Percentiles rank a stretch among this genome's conserved stretches.
Conservation (phyloP, 1,140 invertebrate species). For the Philopotamus ludificatus region DNA sequence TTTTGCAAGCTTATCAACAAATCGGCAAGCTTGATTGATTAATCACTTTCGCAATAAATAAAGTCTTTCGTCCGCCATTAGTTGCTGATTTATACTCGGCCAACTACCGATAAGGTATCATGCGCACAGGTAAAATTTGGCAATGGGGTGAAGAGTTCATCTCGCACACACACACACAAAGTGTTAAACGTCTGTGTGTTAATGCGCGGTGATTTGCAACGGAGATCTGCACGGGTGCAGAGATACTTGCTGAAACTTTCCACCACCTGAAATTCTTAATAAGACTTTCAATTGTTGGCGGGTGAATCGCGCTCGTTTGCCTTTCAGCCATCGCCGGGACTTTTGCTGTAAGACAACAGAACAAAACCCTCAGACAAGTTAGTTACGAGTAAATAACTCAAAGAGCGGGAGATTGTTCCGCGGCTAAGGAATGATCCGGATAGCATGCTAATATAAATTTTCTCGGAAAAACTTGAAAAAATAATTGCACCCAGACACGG, state of each 20-base stretch:
- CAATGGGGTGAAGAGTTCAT: too few relatives aligned
- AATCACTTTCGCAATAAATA: not conserved
- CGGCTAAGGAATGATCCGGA: not conserved
- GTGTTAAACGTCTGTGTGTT: too few relatives aligned
- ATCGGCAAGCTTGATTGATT: not conserved
- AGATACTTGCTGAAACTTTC: too few relatives aligned
- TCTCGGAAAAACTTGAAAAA: not conserved
- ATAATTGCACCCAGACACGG: too few relatives aligned
- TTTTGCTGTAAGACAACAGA: constrained; percentile 10
- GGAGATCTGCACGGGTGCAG: too few relatives aligned
- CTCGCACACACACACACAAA: too few relatives aligned
- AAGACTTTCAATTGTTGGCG: not conserved
- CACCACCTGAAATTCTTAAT: too few relatives aligned
- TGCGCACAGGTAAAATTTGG: not conserved
- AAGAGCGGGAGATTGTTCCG: not conserved
- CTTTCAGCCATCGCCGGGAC: not conserved
- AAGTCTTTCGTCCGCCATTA: not conserved
- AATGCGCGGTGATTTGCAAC: too few relatives aligned
- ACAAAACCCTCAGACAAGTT: constrained; percentile 5
- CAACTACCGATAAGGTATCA: not conserved
- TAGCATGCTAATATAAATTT: too few relatives aligned
- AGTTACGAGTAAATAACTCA: constrained; percentile 8
- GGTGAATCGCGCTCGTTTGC: not conserved
- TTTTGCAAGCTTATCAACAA: not conserved
- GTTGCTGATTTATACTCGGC: not conserved